phyloP scores from a whole-genome alignment of 2,797 vertebrate genomes.

The Pempheris klunzingeri region DNA sequence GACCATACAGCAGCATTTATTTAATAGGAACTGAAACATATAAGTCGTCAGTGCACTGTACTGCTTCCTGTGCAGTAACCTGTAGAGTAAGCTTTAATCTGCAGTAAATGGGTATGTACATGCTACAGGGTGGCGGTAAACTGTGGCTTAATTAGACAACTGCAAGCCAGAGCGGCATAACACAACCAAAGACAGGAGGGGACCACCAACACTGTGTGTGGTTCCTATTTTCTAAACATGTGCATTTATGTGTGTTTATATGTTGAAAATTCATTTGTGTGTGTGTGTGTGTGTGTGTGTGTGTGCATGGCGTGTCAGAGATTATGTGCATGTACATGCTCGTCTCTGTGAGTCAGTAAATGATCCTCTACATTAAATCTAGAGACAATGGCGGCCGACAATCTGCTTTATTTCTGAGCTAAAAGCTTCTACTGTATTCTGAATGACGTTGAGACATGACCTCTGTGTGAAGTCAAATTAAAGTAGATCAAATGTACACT shows the following conservation, averaged over 20 bases:
- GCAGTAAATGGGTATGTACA: conserved; percentile 10
- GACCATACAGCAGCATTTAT: conserved; percentile 26
- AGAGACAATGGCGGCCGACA: not conserved
- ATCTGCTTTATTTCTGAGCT: conserved; percentile 8
- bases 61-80: conserved; percentile 54
- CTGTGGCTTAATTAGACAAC: conserved; percentile 43
- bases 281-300: conserved; percentile 7
- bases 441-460: conserved; percentile 18
- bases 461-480: conserved; percentile 14
- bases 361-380: conserved; percentile 5
- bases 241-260: conserved; percentile 2
- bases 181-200: conserved; percentile 20
- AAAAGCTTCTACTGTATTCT: conserved; percentile 25
- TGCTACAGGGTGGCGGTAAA: not conserved
- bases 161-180: conserved; percentile 10
- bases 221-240: conserved; percentile 8
- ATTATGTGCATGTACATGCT: conserved; percentile 7
- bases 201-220: conserved; percentile 41
- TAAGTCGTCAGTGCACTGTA: not conserved
- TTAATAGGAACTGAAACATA: conserved; percentile 66
- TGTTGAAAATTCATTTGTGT: not conserved
- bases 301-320: not conserved
- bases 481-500: conserved; percentile 30
- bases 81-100: conserved; percentile 27
- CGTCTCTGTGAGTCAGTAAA: conserved; percentile 1